Evolutionary conservation across 2,797 vertebrate species (phyloP).

Genomic region (Falco biarmicus): DNA sequence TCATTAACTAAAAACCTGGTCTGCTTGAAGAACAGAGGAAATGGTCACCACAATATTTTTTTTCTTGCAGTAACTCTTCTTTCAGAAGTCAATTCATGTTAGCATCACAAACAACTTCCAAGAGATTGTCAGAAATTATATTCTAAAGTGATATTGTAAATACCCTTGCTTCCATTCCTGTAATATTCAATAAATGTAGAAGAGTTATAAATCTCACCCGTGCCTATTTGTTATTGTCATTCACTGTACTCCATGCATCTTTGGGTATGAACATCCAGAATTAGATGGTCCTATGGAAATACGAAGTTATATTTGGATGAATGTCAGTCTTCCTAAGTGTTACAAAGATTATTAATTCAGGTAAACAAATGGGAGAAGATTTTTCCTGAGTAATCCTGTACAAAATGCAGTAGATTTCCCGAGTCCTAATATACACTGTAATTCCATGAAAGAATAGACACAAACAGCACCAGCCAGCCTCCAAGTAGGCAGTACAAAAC

Average conservation of each 20-base stretch:
- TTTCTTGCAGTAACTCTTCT: neutral
- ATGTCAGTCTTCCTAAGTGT: neutral
- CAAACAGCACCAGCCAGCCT: neutral
- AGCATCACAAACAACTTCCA: neutral
- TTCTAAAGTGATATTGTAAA: neutral
- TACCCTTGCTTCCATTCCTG: neutral
- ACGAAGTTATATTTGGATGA: neutral
- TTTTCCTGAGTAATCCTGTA: neutral
- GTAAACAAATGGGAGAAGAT: neutral
- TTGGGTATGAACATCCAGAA: neutral
- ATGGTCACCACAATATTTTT: neutral
- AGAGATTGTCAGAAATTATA: neutral
- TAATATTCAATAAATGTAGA: neutral
- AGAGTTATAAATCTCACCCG: neutral
- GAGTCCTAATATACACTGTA: neutral
- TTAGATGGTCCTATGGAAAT: neutral
- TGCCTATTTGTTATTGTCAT: neutral
- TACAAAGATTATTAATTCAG: neutral
- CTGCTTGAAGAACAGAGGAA: neutral
- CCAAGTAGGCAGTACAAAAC: neutral
- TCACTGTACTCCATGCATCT: neutral
- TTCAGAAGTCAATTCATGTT: neutral
- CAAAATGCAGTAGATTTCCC: neutral
- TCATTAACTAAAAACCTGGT: neutral
- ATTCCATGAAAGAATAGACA: neutral